Percentiles rank a stretch among this genome's conserved stretches.
phyloP scores from a whole-genome alignment of 1,140 invertebrate species.

The Trichonephila clavipes region DNA sequence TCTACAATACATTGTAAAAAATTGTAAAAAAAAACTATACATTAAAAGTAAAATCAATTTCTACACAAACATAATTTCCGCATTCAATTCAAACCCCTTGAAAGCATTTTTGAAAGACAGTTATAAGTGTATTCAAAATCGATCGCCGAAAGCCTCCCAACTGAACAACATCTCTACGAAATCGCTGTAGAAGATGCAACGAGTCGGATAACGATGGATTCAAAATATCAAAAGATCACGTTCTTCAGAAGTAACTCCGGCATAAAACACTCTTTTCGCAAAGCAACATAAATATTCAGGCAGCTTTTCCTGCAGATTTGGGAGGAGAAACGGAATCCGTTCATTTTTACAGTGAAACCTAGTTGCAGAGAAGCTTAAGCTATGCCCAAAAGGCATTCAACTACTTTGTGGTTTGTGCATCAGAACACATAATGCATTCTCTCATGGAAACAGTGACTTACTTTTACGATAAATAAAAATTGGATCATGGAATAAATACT shows the following conservation, averaged over 20 bases:
- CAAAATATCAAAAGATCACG: conserved; percentile 54
- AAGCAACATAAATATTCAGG: conserved; percentile 57
- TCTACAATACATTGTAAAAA: too few species aligned
- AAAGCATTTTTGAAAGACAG: not conserved
- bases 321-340: not conserved
- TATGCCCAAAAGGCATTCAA: not conserved
- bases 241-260: conserved; percentile 45
- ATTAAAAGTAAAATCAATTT: too few species aligned
- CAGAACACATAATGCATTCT: not conserved
- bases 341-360: not conserved
- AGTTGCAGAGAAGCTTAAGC: not conserved
- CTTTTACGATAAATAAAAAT: not conserved
- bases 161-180: not conserved
- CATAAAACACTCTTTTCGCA: conserved; percentile 34
- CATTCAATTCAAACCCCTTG: too few species aligned
- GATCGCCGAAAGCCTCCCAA: not conserved
- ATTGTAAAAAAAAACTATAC: too few species aligned
- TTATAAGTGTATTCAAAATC: not conserved
- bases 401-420: not conserved
- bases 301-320: conserved; percentile 8
- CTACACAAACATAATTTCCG: too few species aligned
- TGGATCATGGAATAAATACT: not conserved
- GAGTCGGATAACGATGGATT: conserved; percentile 32
- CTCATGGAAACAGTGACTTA: not conserved
- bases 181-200: conserved; percentile 29